Percentiles rank a stretch among this genome's conserved stretches.
Conservation (phyloP, 2,888 invertebrate species). For the Phorcus lineatus region DNA sequence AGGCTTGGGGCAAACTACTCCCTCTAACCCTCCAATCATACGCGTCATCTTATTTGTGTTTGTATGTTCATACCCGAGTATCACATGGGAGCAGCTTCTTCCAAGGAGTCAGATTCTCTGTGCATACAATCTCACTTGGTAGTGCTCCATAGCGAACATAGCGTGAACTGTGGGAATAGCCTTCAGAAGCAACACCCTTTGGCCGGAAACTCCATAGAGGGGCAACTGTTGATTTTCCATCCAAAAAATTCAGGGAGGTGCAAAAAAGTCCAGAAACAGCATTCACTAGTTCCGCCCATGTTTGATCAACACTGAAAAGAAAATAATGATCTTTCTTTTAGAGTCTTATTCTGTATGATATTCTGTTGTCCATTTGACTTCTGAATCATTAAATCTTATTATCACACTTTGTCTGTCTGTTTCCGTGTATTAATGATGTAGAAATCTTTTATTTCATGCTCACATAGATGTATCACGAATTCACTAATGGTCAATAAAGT, state of each 20-base stretch:
- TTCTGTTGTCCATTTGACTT: no score
- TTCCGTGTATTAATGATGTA: no score
- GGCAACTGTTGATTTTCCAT: conserved; percentile 85
- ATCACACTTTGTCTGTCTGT: no score
- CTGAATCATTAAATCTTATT: no score
- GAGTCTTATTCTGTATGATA: no score
- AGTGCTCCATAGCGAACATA: conserved; percentile 85
- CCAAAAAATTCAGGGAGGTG: conserved; percentile 95
- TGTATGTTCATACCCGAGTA: conserved; percentile 74
- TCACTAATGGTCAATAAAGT: no score
- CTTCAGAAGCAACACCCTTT: conserved; percentile 80
- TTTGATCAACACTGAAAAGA: conserved; percentile 82
- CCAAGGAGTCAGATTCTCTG: conserved; percentile 99
- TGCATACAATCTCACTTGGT: conserved; percentile 97
- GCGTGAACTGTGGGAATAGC: conserved; percentile 74
- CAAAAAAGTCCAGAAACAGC: conserved; percentile 96
- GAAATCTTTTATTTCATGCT: no score
- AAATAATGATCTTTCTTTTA: neutral
- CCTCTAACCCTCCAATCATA: no score
- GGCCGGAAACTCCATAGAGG: conserved; percentile 91
- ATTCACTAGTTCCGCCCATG: conserved; percentile 91
- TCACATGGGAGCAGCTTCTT: conserved; percentile 97
- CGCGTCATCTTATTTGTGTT: no score
- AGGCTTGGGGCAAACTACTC: no score
- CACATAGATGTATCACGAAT: no score